Evolutionary conservation across 2,888 invertebrate genomes (phyloP).

Genomic region (Tetranychus piercei): DNA sequence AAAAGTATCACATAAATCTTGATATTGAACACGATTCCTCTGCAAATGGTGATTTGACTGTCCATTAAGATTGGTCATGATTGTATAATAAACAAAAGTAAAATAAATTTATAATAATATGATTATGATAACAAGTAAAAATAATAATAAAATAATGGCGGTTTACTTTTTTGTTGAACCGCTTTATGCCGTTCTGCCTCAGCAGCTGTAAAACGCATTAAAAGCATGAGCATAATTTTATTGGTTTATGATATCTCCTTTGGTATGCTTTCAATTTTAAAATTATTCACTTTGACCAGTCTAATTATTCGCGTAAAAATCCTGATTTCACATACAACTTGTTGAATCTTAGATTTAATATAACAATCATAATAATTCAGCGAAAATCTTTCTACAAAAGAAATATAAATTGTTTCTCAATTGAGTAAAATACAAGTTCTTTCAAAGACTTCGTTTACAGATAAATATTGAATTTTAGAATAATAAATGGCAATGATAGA

Average conservation of each 20-base stretch:
- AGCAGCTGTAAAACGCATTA: background rate
- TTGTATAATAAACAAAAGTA: background rate
- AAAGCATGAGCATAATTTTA: background rate
- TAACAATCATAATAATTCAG: too few species aligned
- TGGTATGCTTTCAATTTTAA: background rate
- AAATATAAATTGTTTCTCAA: too few species aligned
- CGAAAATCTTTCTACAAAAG: too few species aligned
- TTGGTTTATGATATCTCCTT: background rate
- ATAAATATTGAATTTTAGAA: too few species aligned
- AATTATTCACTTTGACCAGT: background rate
- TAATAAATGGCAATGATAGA: too few species aligned
- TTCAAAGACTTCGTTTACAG: too few species aligned
- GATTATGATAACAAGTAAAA: background rate
- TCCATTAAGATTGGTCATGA: background rate
- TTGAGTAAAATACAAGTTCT: too few species aligned
- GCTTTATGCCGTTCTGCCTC: background rate
- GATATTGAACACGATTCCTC: background rate
- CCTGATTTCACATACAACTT: too few species aligned
- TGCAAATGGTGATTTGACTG: background rate
- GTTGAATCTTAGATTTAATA: too few species aligned
- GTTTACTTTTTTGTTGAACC: background rate
- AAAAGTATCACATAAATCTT: constrained; percentile 2
- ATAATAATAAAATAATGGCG: background rate
- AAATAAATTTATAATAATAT: too few species aligned
- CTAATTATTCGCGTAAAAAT: background rate